Conservation (phyloP, 2,113 vertebrate genomes). For the Polypterus bichir region DNA sequence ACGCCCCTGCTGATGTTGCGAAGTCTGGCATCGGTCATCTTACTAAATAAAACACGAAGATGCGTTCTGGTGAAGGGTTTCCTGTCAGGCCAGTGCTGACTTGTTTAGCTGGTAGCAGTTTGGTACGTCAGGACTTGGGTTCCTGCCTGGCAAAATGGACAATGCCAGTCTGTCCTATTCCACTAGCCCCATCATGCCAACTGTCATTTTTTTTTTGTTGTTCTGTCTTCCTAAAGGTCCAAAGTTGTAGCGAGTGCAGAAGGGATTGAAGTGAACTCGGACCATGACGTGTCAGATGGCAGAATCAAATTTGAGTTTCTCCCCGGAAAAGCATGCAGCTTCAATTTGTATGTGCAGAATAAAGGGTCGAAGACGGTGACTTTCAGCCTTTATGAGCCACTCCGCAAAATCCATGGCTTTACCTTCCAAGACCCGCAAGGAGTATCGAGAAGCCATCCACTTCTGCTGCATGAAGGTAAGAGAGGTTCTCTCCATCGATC, state of each 20-base stretch:
- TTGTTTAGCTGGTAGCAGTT: background rate
- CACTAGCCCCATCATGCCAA: background rate
- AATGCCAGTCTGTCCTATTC: background rate
- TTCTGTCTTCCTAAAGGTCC: constrained; percentile 32
- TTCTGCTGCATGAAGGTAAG: constrained; percentile 55
- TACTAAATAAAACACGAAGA: constrained; percentile 30
- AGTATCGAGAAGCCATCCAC: constrained; percentile 33
- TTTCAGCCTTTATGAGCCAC: constrained; percentile 46
- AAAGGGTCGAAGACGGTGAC: constrained; percentile 31
- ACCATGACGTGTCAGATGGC: constrained; percentile 32
- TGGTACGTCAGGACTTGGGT: background rate
- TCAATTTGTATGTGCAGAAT: constrained; percentile 57
- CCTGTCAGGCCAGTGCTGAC: constrained; percentile 43
- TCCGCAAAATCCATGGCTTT: constrained; percentile 29
- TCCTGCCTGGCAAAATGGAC: background rate
- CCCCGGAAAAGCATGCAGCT: background rate
- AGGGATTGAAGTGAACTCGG: constrained; percentile 46
- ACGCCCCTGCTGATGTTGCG: too few relatives aligned
- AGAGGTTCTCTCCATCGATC: background rate
- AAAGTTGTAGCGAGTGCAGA: constrained; percentile 50
- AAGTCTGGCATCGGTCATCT: background rate
- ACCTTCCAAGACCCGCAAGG: constrained; percentile 31
- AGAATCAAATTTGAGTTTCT: constrained; percentile 43
- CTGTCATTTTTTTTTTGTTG: constrained; percentile 1
- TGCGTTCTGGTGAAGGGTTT: constrained; percentile 46